A percentile compares a stretch with the other conserved stretches of the same genome.
Conservation (phyloP, 2,113 vertebrate species). For the cat (Felis catus) region F.catus_Fca126_mat1.0 CM031424.1:7258001-7258500, state of each 20-base stretch:
- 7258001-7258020: background rate
- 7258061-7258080: background rate
- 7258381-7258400: background rate
- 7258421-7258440: background rate
- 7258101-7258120: background rate
- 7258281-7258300: background rate
- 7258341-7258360: background rate
- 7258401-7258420: background rate
- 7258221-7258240: rapidly evolving
- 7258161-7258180: background rate
- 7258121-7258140: background rate
- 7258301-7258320: background rate
- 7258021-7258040: background rate
- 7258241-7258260: background rate
- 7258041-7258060: background rate
- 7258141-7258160: background rate
- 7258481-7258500: background rate
- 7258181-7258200: background rate
- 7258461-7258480: background rate
- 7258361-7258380: background rate
- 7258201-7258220: background rate
- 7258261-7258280: too few species aligned
- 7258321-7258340: background rate
- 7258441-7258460: background rate
- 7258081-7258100: background rate